Evolutionary conservation across 2,113 vertebrate genomes (phyloP), one percentile per base, ranked within the genome.

Genomic region (Channa argus): DNA sequence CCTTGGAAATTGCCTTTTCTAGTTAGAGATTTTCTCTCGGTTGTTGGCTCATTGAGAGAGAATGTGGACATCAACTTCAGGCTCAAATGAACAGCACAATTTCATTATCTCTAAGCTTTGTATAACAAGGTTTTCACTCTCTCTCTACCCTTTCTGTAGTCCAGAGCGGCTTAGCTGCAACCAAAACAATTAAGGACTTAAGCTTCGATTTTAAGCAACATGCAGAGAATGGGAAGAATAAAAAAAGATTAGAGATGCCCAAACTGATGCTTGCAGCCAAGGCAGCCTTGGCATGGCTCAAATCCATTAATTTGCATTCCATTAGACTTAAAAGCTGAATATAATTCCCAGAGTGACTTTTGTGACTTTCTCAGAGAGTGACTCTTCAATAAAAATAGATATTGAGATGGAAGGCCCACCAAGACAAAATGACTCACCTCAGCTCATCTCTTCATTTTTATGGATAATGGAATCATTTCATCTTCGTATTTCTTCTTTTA

Each of bases 251-350:
- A 1, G 51, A 49, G 60, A 67, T 13, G 34, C 63, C 70, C 59
- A 73, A 46, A 68, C 44, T 5, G 43, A 54, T 24, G 63, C 69
- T 64, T 11, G 63, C 41, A 3, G 80, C 67, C 24, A 54, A 44
- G 63, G 66, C 58, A 10, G 50, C 41, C 51, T 7, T 0, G 33
- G 14, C 8, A 15, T 24, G 3, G 44, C 62, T 74, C 11, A 9
- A 58, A 77, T 66, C 41, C 8, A 51, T 73, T 89, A 63, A 84
- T 88, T 89, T 85, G 74, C 74, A 84, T 88, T 61, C 68, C 41
- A 79, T 86, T 80, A 69, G 70, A 84, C 67, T 66, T 80, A 64
- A 83, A 88, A 86, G 64, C 76, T 67, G 56, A 52, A 74, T 45
- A 72, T 56, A 78, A 84, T 83, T 79, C 70, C 67, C 41, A 72